Conservation (phyloP, 2,113 vertebrate genomes). For the Tautogolabrus adspersus region DNA sequence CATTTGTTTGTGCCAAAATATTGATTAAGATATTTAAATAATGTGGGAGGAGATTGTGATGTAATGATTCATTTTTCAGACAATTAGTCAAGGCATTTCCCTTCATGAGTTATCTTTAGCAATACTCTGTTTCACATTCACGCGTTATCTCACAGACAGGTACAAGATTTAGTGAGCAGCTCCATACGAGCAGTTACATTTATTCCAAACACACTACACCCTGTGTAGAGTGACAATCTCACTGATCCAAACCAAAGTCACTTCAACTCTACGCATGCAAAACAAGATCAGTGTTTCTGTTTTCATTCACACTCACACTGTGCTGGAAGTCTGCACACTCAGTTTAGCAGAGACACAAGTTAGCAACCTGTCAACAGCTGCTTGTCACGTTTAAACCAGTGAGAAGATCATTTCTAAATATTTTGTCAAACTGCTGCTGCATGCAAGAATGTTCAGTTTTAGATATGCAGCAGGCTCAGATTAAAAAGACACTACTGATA, state of each 20-base stretch:
- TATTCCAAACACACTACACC: constrained; percentile 7
- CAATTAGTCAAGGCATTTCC: no score
- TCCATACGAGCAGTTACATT: no score
- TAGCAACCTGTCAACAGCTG: constrained; percentile 6
- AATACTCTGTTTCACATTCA: no score
- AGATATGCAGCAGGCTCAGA: background rate
- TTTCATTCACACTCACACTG: constrained; percentile 21
- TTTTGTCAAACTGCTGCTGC: background rate
- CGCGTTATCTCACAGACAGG: no score
- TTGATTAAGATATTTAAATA: background rate
- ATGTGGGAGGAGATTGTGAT: no score
- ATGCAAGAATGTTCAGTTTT: background rate
- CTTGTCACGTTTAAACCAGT: constrained; percentile 23
- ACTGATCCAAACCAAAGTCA: constrained; percentile 37
- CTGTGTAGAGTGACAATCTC: constrained; percentile 20
- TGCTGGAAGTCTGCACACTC: constrained; percentile 33
- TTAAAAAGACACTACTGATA: background rate
- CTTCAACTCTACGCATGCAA: constrained; percentile 36
- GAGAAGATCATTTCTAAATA: constrained; percentile 3
- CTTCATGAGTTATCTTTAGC: no score
- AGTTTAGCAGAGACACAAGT: constrained; percentile 23
- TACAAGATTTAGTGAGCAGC: no score
- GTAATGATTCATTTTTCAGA: no score
- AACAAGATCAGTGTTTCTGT: constrained; percentile 33
- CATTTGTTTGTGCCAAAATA: background rate